phyloP scores from a whole-genome alignment of 2,113 vertebrate species.

The Circaetus cinerascens region DNA sequence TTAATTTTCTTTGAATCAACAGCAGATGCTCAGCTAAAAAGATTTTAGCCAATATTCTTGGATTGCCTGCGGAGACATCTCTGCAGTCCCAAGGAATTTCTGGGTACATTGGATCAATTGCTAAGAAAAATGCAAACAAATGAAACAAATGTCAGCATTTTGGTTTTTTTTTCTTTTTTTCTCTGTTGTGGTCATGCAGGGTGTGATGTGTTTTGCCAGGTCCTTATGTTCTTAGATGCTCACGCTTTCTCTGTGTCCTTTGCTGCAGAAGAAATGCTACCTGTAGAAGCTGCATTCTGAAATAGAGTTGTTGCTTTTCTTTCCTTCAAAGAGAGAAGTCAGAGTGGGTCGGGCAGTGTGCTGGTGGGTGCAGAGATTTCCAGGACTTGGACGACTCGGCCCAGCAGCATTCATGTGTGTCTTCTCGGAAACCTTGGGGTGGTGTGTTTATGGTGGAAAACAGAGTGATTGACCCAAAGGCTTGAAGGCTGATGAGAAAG shows the following conservation, averaged over 20 bases:
- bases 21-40: not conserved
- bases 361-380: not conserved
- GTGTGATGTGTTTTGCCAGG: not conserved
- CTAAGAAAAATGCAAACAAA: not conserved
- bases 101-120: not conserved
- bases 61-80: not conserved
- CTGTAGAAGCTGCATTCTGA: not conserved
- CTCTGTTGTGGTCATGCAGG: not conserved
- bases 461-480: not conserved
- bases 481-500: not conserved
- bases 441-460: not conserved
- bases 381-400: not conserved
- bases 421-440: not conserved
- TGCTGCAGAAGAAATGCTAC: not conserved
- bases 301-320: not conserved
- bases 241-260: not conserved
- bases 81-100: not conserved
- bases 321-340: not conserved
- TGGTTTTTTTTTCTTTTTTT: not conserved
- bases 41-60: not conserved
- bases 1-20: constrained; percentile 12
- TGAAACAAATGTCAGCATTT: not conserved
- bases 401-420: not conserved
- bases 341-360: not conserved
- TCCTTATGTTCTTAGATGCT: not conserved